Conservation (phyloP, 1,140 invertebrate genomes). For the Drosophila virilis region DNA sequence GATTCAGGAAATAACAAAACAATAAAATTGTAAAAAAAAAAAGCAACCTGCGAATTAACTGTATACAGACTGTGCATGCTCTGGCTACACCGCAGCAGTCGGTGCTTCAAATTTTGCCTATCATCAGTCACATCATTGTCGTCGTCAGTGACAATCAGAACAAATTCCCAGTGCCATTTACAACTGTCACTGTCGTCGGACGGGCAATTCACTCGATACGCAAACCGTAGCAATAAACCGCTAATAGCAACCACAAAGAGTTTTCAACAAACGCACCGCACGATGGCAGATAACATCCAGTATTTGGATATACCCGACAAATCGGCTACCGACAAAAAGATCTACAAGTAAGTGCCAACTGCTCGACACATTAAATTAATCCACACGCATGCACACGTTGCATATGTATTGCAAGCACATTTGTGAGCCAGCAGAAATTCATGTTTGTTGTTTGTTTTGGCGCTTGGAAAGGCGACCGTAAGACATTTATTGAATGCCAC, state of each 20-base stretch:
- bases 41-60: neutral
- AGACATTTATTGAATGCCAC: no score
- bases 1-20: neutral
- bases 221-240: neutral
- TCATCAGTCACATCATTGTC: slow-evolving; percentile 1
- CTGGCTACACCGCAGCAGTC: slow-evolving; percentile 24
- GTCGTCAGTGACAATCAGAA: slow-evolving; percentile 8
- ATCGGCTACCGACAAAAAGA: slow-evolving; percentile 87
- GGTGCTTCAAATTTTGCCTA: slow-evolving; percentile 22
- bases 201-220: neutral
- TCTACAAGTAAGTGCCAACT: slow-evolving; percentile 84
- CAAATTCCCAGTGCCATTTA: slow-evolving; percentile 29
- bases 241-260: neutral
- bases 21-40: neutral
- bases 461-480: neutral
- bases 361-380: neutral
- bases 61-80: slow-evolving; percentile 31
- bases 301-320: slow-evolving; percentile 85
- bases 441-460: neutral
- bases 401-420: neutral
- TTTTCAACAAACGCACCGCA: slow-evolving; percentile 2
- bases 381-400: neutral
- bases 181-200: neutral
- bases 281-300: slow-evolving; percentile 45
- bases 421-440: neutral